phyloP scores from a whole-genome alignment of 2,113 vertebrate species.

The Pholis gunnellus region DNA sequence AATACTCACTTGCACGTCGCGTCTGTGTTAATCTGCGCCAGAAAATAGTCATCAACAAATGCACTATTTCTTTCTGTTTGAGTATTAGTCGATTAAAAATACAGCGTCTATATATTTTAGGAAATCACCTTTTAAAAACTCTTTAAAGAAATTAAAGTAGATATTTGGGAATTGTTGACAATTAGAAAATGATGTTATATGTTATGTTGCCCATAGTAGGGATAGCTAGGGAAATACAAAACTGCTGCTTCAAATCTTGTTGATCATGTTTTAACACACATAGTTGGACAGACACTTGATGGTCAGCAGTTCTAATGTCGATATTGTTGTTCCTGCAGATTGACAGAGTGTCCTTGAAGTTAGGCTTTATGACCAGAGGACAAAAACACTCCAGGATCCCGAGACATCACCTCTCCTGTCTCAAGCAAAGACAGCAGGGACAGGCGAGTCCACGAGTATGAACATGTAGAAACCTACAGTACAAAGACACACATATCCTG shows the following conservation, averaged over 20 bases:
- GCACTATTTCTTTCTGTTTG: neutral
- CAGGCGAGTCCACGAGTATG: constrained; percentile 24
- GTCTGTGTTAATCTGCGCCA: neutral
- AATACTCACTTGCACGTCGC: neutral
- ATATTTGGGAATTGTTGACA: too few species aligned
- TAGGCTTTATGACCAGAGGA: constrained; percentile 88
- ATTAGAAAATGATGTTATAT: too few species aligned
- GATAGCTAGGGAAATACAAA: neutral
- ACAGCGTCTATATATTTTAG: too few species aligned
- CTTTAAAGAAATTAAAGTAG: too few species aligned
- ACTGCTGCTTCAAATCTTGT: neutral
- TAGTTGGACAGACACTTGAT: neutral
- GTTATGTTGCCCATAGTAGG: neutral
- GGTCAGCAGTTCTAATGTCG: constrained; percentile 70
- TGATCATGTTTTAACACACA: neutral
- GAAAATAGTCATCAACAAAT: neutral
- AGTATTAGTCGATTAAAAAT: neutral
- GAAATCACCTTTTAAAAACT: too few species aligned
- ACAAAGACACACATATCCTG: constrained; percentile 36
- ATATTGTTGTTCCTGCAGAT: constrained; percentile 87
- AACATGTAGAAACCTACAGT: constrained; percentile 27
- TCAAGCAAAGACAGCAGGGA: constrained; percentile 64
- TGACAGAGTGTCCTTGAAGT: constrained; percentile 89
- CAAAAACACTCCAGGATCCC: constrained; percentile 89
- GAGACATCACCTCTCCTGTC: constrained; percentile 90